Base-by-base conservation (phyloP, 2,888 invertebrate species). In the Octodonta nipae region DNA sequence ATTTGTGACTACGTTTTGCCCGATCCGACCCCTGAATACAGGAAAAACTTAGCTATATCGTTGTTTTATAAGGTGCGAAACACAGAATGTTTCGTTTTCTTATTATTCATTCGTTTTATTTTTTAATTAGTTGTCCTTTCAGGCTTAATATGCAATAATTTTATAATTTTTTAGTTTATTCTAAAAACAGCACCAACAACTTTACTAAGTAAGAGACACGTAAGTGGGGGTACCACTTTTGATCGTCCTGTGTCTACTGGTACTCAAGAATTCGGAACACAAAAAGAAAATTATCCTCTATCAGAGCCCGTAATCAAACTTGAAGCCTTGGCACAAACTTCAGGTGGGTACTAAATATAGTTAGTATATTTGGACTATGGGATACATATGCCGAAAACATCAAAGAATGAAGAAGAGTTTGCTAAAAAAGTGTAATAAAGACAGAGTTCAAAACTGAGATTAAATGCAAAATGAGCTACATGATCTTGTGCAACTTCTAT, bases 1-100 rank as follows among this genome's bases (percentile, higher is more conserved):
- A 51, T 65, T 2, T 78, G 85, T 0, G 73, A 75, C 34, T 63
- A 67, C 8, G 57, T 66, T 10, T 66, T 74, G 1, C 77, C 80
- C 0, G 79, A 83, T 49, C 73, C 79, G 1, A 69, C 74, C 0
- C 73, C 79, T 0, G 64, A 63, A 20, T 86, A 78, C 49, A 69
- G 85, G 14, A 77, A 74, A 47, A 66, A 66, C 7, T 61, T 89
- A 5, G 80, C 86, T 0, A 64, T 78, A 34, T 70, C 77, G 4
- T 61, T 89, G n/a, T 77, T 88, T 51, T 89, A 86, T 56, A 88
- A 86, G 70, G 82, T 78, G n/a, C n/a, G n/a, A n/a, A n/a, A n/a
- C n/a, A n/a, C n/a, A n/a, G n/a, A n/a, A n/a, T n/a, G n/a, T n/a
- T n/a, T n/a, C n/a, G n/a, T n/a, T n/a, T n/a, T n/a, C n/a, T n/a